Base-by-base conservation (phyloP, 2,797 vertebrate genomes). In the Gallinago solitaria region DNA sequence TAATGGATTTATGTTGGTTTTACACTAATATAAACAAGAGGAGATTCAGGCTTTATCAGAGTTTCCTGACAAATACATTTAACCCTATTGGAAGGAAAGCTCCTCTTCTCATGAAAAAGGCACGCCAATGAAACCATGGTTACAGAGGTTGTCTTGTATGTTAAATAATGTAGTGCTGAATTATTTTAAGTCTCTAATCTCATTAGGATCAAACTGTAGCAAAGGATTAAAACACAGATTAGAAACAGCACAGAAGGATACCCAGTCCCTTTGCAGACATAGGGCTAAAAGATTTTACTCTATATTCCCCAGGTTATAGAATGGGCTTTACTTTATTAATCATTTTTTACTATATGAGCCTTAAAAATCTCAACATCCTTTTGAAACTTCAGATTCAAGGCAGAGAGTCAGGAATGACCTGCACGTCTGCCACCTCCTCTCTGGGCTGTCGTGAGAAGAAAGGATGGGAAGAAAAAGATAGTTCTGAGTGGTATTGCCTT, bases 71-170 rank as follows among this genome's bases (percentile, higher is more conserved):
- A 86, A 61, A 86, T 21, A 2, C 16, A 32, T 67, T 61, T 51
- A 67, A 41, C 63, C 51, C 61, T 41, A 41, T 12, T 39, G 83
- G 54, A 56, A 47, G 59, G 63, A 70, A 48, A 53, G 61, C 50
- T 79, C 54, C 23, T 23, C 56, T 83, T 74, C 81, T 47, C 1
- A 4, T 47, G 41, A 16, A 30, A 59, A 30, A 68, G 37, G 64
- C 64, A 68, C 3, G 5, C 4, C 69, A 14, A 28, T 9, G 90
- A 89, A 96, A 79, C 95, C 94, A 86, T 91, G 95, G 90, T 86
- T 68, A 94, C 90, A 83, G 43, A 11, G 53, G 73, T 45, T 5
- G 50, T 19, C 87, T 57, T 20, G 48, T 60, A 19, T 54, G 75
- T 59, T 90, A 50, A 93, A 83, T 32, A 95, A 63, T 30, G 74